Conservation (phyloP, 2,113 vertebrate species). For the Corythoichthys haematopterus region DNA sequence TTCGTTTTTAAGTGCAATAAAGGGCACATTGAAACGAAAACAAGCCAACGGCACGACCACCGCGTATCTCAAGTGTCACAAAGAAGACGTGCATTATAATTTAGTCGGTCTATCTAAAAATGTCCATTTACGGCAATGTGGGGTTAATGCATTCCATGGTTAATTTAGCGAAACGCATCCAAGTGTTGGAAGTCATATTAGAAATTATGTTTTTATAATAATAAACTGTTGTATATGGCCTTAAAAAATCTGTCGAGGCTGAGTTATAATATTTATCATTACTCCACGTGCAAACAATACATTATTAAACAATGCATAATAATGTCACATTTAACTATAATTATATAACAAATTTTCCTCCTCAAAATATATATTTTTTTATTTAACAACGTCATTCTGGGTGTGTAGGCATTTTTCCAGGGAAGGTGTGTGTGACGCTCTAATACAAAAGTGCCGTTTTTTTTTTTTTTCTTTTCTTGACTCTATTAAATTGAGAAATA, state of each 20-base stretch:
- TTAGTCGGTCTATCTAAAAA: too few species aligned
- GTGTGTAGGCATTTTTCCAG: neutral
- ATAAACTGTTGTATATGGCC: too few species aligned
- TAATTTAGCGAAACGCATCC: too few species aligned
- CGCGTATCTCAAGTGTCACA: neutral
- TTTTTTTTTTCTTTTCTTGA: neutral
- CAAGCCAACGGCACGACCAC: constrained; percentile 28
- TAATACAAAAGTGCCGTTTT: neutral
- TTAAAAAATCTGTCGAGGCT: too few species aligned
- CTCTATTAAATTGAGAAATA: neutral
- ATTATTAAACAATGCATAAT: too few species aligned
- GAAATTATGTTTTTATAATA: too few species aligned
- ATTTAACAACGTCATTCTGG: neutral
- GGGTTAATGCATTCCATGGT: too few species aligned
- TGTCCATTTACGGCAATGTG: too few species aligned
- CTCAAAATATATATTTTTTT: neutral
- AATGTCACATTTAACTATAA: neutral
- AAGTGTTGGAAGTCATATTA: too few species aligned
- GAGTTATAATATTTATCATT: too few species aligned
- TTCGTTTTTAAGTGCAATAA: constrained; percentile 61
- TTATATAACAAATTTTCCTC: neutral
- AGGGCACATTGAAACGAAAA: constrained; percentile 45
- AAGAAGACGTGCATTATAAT: neutral
- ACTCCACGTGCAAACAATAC: too few species aligned
- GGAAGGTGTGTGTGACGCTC: neutral